A percentile compares a stretch with the other conserved stretches of the same genome.
phyloP scores from a whole-genome alignment of 2,888 invertebrate genomes.

The Drosophila yooni region DNA sequence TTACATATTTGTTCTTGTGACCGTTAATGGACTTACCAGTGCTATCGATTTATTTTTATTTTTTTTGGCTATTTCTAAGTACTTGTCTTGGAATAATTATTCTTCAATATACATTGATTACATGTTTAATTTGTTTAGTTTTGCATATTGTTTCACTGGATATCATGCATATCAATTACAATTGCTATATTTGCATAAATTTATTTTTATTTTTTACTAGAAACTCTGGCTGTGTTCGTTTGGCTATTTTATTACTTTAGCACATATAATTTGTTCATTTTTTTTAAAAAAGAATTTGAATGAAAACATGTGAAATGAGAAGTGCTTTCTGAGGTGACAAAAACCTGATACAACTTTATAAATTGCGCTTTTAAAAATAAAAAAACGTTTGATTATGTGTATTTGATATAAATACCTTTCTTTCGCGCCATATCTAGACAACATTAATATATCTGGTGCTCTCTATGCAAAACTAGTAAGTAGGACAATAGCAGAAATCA shows the following conservation, averaged over 20 bases:
- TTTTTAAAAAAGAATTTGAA: conserved; percentile 20
- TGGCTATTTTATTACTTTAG: conserved; percentile 52
- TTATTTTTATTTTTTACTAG: conserved; percentile 38
- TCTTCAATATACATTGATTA: conserved; percentile 23
- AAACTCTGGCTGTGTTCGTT: conserved; percentile 69
- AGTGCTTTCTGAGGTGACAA: conserved; percentile 1
- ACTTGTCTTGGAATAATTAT: conserved; percentile 22
- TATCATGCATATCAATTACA: conserved; percentile 36
- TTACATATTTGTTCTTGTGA: conserved; percentile 11
- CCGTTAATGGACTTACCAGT: conserved; percentile 1
- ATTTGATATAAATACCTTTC: no score
- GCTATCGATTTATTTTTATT: neutral
- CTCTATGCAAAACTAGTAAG: conserved; percentile 30
- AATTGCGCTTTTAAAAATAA: neutral
- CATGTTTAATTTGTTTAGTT: conserved; percentile 17
- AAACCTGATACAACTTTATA: neutral
- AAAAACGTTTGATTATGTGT: no score
- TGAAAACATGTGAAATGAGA: conserved; percentile 21
- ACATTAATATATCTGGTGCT: conserved; percentile 32
- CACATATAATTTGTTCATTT: conserved; percentile 22
- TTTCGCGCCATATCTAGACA: conserved; percentile 1
- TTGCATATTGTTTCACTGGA: conserved; percentile 15
- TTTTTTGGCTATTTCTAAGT: conserved; percentile 12
- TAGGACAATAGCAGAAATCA: conserved; percentile 35
- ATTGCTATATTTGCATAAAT: conserved; percentile 34